A percentile compares a stretch with the other conserved stretches of the same genome.
Conservation (phyloP, 2,113 vertebrate species). For the Triplophysa dalaica region DNA sequence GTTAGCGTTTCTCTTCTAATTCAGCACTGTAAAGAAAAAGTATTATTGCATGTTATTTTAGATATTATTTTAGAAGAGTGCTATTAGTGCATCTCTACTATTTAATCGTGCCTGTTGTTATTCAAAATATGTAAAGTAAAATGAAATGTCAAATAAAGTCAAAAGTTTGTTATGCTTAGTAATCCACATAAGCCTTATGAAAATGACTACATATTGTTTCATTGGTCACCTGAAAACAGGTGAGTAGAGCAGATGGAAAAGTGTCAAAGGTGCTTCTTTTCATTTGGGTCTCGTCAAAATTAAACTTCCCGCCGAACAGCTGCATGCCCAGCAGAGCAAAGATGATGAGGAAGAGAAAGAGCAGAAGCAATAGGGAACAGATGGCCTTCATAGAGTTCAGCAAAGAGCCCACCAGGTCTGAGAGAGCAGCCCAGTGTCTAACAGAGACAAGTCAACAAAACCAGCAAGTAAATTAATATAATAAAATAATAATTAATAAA, state of each 20-base stretch:
- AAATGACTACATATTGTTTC: background rate
- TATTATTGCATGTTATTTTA: too few relatives aligned
- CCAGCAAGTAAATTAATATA: background rate
- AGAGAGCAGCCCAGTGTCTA: conserved; percentile 93
- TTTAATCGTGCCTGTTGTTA: too few relatives aligned
- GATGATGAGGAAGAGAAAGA: conserved; percentile 98
- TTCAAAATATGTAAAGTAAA: too few relatives aligned
- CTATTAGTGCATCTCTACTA: too few relatives aligned
- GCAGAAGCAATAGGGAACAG: conserved; percentile 88
- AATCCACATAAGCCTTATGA: background rate
- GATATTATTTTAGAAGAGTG: too few relatives aligned
- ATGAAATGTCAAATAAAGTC: too few relatives aligned
- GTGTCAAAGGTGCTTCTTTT: conserved; percentile 94
- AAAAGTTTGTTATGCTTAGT: too few relatives aligned
- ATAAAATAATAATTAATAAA: background rate
- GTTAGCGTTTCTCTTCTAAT: too few relatives aligned
- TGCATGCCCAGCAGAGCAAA: conserved; percentile 96
- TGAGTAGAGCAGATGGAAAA: conserved; percentile 91
- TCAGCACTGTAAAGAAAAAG: too few relatives aligned
- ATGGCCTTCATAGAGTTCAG: conserved; percentile 98
- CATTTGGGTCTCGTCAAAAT: conserved; percentile 94
- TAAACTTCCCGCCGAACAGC: conserved; percentile 94
- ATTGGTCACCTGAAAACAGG: conserved; percentile 83
- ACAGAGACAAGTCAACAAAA: conserved; percentile 3
- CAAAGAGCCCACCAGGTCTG: conserved; percentile 89